Evolutionary conservation across 2,113 vertebrate genomes (phyloP), one percentile per base, ranked within the genome.

Genomic region (Chamaea fasciata): DNA sequence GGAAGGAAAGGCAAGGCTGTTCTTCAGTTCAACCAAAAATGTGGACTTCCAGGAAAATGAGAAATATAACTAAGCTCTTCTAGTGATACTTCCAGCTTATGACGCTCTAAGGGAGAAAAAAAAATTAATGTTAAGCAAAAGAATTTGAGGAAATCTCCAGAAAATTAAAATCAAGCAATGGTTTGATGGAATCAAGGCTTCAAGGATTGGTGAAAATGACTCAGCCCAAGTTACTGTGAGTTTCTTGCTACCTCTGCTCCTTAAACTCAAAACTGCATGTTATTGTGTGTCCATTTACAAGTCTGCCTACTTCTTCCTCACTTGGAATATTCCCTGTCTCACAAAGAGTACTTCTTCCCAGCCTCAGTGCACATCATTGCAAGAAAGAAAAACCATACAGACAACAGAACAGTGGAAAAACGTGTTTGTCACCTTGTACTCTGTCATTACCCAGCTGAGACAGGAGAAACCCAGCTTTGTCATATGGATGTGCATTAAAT

Each of bases 401-500:
- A 65, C 10, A 65, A 49, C 1, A 3, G 20, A 89, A 49, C 5
- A 71, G 26, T n/a, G 47, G 55, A 39, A 63, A 84, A 92, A 87
- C 67, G 17, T 10, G 7, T 52, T 76, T 71, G 28, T 55, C 35
- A n/a, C 15, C 19, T 39, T n/a, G 28, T 89, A 52, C 10, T 73
- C 49, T 5, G 4, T 57, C 49, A 64, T 11, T 64, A 5, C 12
- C 4, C n/a, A 65, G 24, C 27, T 77, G 50, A 81, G 50, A 68
- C 1, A 69, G 33, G 11, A 71, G 13, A 85, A 90, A 76, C 6
- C 3, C 18, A 52, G 8, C 62, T 44, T 2, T 71, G 30, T 42
- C 17, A 74, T 5, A 71, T 8, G 7, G 63, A 39, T 0, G 0
- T 46, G 18, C 49, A 4, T 80, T 74, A 49, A 89, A 55, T 0